Conservation (phyloP, 1,140 invertebrate species). For the Steinernema feltiae region DNA sequence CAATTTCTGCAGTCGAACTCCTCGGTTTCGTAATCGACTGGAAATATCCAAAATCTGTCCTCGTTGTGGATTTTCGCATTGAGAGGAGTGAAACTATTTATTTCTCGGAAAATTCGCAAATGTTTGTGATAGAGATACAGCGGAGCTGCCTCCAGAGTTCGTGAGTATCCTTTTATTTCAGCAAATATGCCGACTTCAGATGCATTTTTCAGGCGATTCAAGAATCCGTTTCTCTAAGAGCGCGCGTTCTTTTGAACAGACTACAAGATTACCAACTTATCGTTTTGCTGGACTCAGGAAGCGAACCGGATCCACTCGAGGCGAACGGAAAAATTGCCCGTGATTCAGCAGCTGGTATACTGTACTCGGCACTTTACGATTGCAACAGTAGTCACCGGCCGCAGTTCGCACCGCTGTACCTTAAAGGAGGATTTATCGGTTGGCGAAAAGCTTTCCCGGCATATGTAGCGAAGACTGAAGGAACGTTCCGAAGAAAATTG, state of each 20-base stretch:
- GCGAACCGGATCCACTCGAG: not conserved
- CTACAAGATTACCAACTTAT: not conserved
- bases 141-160: not conserved
- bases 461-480: not conserved
- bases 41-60: not conserved
- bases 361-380: not conserved
- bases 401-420: not conserved
- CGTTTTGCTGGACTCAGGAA: not conserved
- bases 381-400: not conserved
- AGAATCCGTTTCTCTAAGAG: not conserved
- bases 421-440: not conserved
- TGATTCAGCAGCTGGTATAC: not conserved
- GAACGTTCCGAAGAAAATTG: not conserved
- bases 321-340: not conserved
- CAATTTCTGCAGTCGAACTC: not conserved
- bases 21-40: not conserved
- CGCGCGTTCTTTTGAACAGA: not conserved
- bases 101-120: not conserved
- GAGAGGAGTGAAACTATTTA: not conserved
- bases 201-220: not conserved
- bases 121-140: not conserved
- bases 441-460: not conserved
- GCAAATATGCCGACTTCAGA: not conserved
- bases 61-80: not conserved
- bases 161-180: not conserved